Base-by-base conservation (phyloP, 2,113 vertebrate genomes). In the Bambusicola thoracicus region DNA sequence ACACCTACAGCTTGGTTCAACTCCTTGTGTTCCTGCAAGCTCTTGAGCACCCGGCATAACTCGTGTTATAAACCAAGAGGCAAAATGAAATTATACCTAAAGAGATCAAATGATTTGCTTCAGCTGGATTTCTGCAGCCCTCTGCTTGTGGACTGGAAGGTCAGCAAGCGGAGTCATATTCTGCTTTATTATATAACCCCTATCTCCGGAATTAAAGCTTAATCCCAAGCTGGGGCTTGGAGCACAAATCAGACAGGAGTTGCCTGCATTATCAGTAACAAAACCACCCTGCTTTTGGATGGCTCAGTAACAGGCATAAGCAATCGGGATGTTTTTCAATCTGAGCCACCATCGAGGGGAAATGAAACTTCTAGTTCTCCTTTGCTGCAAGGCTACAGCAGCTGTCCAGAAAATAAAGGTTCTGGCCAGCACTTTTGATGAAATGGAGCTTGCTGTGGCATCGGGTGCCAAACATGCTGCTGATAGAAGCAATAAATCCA, bases 401-500 rank as follows among this genome's bases (percentile, higher is more conserved):
- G 92, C 87, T 92, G 94, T 92, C 88, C 94, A 93, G 80, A 96
- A 90, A 81, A 84, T 51, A 46, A 59, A 66, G 61, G 41, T 36
- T 82, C 69, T 34, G 84, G 95, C 94, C 96, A 96, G 77, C 4
- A 11, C 82, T 94, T 53, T 81, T 96, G 93, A 95, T 90, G 95
- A 94, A 90, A 53, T 69, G 58, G 79, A 91, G 69, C 93, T 94
- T 38, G 78, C 76, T 53, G 34, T 88, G 95, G 80, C 90, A 86
- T 17, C 1, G 65, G 56, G 58, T 90, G 95, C 94, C 93, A 95
- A 95, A 94, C 92, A 62, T 18, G 53, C 94, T 86, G 94, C 95
- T 90, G 95, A 96, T 96, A 96, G 94, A 95, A 90, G 93, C 87
- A 95, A 86, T 81, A 93, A 95, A 95, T 90, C 87, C 95, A 40